A percentile compares a stretch with the other conserved stretches of the same genome.
Evolutionary conservation across 2,888 invertebrate genomes (phyloP).

Genomic region (Chrysolina oricalcia): DNA sequence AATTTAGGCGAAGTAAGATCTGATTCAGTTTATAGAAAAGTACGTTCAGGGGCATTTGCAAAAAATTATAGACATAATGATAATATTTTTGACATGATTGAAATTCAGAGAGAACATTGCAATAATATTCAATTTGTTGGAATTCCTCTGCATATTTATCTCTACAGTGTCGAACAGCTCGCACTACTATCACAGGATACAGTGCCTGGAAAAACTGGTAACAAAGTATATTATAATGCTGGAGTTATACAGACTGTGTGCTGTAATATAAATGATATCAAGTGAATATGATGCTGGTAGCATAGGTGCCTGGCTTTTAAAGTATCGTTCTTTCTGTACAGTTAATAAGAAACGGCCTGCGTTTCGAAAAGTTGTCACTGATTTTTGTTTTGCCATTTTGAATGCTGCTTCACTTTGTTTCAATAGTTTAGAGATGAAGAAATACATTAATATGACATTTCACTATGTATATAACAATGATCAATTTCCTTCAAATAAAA

Average conservation of each 20-base stretch:
- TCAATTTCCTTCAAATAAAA: too few species aligned
- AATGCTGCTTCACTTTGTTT: slow-evolving; percentile 44
- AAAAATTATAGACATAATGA: slow-evolving; percentile 39
- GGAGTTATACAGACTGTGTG: slow-evolving; percentile 43
- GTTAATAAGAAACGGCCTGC: slow-evolving; percentile 44
- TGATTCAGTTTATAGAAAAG: slow-evolving; percentile 42
- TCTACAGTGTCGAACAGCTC: too few species aligned
- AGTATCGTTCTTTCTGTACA: slow-evolving; percentile 44
- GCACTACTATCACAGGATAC: too few species aligned
- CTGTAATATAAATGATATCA: slow-evolving; percentile 48
- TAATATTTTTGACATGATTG: slow-evolving; percentile 39
- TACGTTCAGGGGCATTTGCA: slow-evolving; percentile 43
- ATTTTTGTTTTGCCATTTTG: slow-evolving; percentile 48
- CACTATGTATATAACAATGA: too few species aligned
- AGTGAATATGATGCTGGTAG: slow-evolving; percentile 41
- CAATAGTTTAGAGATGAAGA: too few species aligned
- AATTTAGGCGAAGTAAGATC: slow-evolving; percentile 47
- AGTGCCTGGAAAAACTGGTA: too few species aligned
- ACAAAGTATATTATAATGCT: too few species aligned
- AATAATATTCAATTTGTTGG: slow-evolving; percentile 51
- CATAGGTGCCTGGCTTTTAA: slow-evolving; percentile 45
- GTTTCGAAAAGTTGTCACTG: slow-evolving; percentile 47
- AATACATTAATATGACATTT: too few species aligned
- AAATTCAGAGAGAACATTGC: slow-evolving; percentile 47
- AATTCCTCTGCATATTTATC: slow-evolving; percentile 48